These are phyloP conservation scores for Eclectus roratus DNA, from an alignment of 2,113 vertebrate species.

Conservation along the genomic window DNA sequence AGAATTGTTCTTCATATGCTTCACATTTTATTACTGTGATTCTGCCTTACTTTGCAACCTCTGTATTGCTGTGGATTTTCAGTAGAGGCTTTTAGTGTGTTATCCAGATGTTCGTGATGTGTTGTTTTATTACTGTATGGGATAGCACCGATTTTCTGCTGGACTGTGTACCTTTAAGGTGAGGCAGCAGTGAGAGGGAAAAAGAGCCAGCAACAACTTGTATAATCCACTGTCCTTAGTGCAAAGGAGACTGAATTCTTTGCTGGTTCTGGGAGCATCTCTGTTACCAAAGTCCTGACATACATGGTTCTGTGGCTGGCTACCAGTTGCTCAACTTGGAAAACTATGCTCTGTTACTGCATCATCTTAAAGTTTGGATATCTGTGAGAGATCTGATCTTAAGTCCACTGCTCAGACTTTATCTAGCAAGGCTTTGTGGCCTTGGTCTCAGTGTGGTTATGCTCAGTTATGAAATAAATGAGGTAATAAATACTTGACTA, in stretches of 20 bases:
- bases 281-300: background rate
- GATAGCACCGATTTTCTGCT: background rate
- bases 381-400: background rate
- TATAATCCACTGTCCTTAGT: background rate
- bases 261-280: background rate
- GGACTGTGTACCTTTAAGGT: background rate
- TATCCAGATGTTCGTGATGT: background rate
- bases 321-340: background rate
- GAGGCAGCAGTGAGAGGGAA: background rate
- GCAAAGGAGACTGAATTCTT: background rate
- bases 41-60: background rate
- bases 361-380: background rate
- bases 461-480: background rate
- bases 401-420: background rate
- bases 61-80: conserved; percentile 19
- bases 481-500: background rate
- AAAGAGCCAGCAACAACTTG: background rate
- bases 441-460: background rate
- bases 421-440: background rate
- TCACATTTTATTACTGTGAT: background rate
- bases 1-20: background rate
- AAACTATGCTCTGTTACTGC: background rate
- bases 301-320: background rate
- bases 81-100: background rate
- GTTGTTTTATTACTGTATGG: background rate